Evolutionary conservation across 2,888 invertebrate genomes (phyloP).

Genomic region (Hydropsyche betteni): DNA sequence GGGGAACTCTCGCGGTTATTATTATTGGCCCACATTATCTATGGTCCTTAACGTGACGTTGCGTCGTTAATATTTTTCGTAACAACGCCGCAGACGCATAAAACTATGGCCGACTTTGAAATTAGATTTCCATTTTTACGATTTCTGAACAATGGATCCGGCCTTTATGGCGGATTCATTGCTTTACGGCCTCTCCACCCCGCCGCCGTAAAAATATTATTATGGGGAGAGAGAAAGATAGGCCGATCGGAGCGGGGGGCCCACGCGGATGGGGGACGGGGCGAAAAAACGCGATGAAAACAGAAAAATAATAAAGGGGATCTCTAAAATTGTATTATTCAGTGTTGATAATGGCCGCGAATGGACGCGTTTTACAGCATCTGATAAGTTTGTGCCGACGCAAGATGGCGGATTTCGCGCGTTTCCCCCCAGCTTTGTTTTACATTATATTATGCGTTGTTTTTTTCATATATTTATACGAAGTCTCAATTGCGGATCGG

Average conservation of each 20-base stretch:
- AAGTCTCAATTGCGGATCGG: slow-evolving; percentile 6
- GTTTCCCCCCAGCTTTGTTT: not conserved
- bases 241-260: slow-evolving; percentile 9
- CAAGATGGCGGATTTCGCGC: slow-evolving; percentile 32
- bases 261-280: not conserved
- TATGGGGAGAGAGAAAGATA: slow-evolving; percentile 13
- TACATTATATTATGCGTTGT: not conserved
- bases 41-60: slow-evolving; percentile 47
- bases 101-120: slow-evolving; percentile 48
- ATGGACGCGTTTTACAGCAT: slow-evolving; percentile 26
- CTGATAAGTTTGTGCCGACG: slow-evolving; percentile 32
- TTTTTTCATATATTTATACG: slow-evolving; percentile 1
- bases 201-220: slow-evolving; percentile 44
- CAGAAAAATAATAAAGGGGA: slow-evolving; percentile 17
- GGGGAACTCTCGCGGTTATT: slow-evolving; percentile 31
- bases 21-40: slow-evolving; percentile 40
- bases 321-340: slow-evolving; percentile 21
- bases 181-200: slow-evolving; percentile 46
- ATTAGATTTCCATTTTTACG: slow-evolving; percentile 51
- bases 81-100: slow-evolving; percentile 49
- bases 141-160: slow-evolving; percentile 50
- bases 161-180: slow-evolving; percentile 50
- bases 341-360: slow-evolving; percentile 24
- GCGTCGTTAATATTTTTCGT: slow-evolving; percentile 49
- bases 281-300: slow-evolving; percentile 7